Evolutionary conservation across 2,797 vertebrate genomes (phyloP).

Genomic region (Hippocampus kuda): DNA sequence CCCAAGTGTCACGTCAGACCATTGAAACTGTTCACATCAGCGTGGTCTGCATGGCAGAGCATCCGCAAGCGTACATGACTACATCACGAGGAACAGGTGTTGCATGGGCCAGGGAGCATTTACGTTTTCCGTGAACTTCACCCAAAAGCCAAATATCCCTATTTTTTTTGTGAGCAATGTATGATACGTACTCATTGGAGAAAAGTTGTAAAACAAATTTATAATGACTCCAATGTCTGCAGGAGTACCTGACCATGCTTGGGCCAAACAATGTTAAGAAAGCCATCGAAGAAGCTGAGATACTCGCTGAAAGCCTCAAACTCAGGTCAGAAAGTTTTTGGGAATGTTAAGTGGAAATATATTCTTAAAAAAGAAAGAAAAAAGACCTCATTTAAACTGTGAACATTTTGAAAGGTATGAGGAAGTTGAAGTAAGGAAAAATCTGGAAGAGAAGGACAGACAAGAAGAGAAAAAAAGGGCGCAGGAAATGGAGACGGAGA

Average conservation of each 20-base stretch:
- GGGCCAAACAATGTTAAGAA: constrained; percentile 86
- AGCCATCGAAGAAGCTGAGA: constrained; percentile 95
- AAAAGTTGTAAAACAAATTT: too few relatives aligned
- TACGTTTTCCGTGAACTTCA: too few relatives aligned
- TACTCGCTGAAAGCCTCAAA: constrained; percentile 93
- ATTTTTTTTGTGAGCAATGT: neutral
- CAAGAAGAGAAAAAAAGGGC: constrained; percentile 78
- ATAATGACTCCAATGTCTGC: constrained; percentile 19
- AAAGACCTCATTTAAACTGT: neutral
- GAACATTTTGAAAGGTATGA: constrained; percentile 76
- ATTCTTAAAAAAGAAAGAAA: neutral
- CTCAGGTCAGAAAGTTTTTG: constrained; percentile 72
- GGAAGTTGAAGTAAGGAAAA: constrained; percentile 90
- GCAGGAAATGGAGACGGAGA: constrained; percentile 65
- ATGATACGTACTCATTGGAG: neutral
- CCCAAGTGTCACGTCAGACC: too few relatives aligned
- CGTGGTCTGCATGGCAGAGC: too few relatives aligned
- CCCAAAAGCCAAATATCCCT: too few relatives aligned
- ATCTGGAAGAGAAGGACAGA: constrained; percentile 86
- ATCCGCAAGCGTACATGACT: too few relatives aligned
- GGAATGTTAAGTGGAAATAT: neutral
- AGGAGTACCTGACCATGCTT: constrained; percentile 88
- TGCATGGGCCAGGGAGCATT: too few relatives aligned
- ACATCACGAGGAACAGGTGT: too few relatives aligned
- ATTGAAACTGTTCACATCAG: too few relatives aligned